Evolutionary conservation across 2,797 vertebrate genomes (phyloP), one percentile per base, ranked within the genome.

Genomic region (Tauraco hartlaubi): DNA sequence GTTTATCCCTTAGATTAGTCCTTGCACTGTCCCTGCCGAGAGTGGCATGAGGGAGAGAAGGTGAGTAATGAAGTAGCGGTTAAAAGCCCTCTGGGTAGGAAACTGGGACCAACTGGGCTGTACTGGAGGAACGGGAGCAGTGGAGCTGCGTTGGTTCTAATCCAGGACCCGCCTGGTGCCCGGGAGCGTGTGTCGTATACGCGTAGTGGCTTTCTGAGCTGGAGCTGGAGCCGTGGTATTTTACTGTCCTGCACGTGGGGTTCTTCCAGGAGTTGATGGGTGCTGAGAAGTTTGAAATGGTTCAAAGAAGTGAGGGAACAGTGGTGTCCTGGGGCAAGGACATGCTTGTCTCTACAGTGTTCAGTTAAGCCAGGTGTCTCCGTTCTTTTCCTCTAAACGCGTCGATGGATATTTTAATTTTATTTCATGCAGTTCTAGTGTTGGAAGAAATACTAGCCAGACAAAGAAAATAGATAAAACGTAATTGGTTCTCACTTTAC

Each of bases 21-120:
- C 44, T 58, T 16, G 52, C 4, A 5, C 67, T n/a, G 59, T 11
- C 59, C n/a, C 37, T 66, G 26, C 29, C 33, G 14, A 31, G 54
- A 6, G 26, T 11, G 1, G 6, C 11, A 33, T 8, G 46, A 15
- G 19, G 15, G 56, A 41, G 56, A 22, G 5, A 13, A 25, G 44
- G 0, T 9, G 39, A 22, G 2, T 22, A 8, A 17, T 4, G 33
- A 17, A 11, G 39, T 4, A 14, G n/a, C 1, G 11, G 61, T n/a
- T 39, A 33, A 39, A 39, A 58, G n/a, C 55, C 15, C 33, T 26
- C n/a, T 33, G 62, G 29, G 52, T 9, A 2, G 33, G 55, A 29
- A 12, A 18, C 33, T 28, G 73, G 28, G 51, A 33, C 33, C 33
- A 23, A 4, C 28, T 52, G 49, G 51, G 66, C 56, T 33, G 29